These are phyloP conservation scores for Heliconius cydno DNA, from an alignment of 2,888 invertebrate genomes.

Conservation along the genomic window DNA sequence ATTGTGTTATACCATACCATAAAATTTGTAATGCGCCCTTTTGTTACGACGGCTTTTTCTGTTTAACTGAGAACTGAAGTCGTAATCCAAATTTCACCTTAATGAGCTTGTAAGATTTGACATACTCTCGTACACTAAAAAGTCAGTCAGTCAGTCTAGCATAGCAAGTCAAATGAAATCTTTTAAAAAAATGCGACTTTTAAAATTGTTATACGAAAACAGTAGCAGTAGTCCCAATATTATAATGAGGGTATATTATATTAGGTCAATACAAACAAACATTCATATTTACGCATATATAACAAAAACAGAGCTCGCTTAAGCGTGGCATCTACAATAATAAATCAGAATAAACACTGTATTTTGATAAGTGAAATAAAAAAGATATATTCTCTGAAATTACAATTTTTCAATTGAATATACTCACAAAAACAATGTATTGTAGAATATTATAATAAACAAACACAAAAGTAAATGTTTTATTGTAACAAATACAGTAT, in stretches of 20 bases:
- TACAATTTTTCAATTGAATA: background rate
- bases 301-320: background rate
- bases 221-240: background rate
- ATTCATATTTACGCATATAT: background rate
- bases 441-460: conserved; percentile 13
- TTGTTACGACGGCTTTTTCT: too few species aligned
- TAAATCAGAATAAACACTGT: background rate
- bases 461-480: background rate
- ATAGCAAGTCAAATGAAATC: too few species aligned
- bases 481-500: conserved; percentile 13
- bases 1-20: too few species aligned
- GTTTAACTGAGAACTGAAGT: too few species aligned
- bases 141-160: too few species aligned
- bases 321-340: background rate
- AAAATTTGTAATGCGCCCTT: too few species aligned
- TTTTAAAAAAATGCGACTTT: background rate
- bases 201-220: background rate
- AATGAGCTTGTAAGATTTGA: too few species aligned
- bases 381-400: background rate
- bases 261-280: background rate
- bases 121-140: too few species aligned
- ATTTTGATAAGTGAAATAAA: background rate
- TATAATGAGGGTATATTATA: background rate
- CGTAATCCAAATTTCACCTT: too few species aligned
- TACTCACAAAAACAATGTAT: background rate